phyloP scores from a whole-genome alignment of 2,888 invertebrate species.

The Tipula confusa region DNA sequence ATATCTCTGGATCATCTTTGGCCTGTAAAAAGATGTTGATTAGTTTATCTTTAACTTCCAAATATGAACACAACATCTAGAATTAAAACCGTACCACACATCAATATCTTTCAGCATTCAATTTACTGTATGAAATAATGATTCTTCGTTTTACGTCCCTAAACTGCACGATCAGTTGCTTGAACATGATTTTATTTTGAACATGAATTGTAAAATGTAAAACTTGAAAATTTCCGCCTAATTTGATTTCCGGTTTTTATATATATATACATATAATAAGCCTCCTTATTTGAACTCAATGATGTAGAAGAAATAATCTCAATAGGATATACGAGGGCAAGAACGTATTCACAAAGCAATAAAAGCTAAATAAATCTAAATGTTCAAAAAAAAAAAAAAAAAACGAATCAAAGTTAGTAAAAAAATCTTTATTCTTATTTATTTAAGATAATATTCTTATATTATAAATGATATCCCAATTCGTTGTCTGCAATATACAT shows the following conservation, averaged over 20 bases:
- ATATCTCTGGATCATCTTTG: too few relatives aligned
- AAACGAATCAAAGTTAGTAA: constrained; percentile 12
- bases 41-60: too few relatives aligned
- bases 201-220: too few relatives aligned
- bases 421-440: not conserved
- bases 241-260: constrained; percentile 3
- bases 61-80: too few relatives aligned
- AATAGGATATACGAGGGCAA: not conserved
- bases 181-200: too few relatives aligned
- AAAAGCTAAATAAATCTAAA: constrained; percentile 25
- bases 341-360: not conserved
- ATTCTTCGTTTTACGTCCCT: too few relatives aligned
- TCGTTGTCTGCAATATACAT: not conserved
- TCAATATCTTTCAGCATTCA: too few relatives aligned
- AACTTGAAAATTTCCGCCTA: not conserved
- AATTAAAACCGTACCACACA: too few relatives aligned
- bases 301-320: constrained; percentile 20
- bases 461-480: not conserved
- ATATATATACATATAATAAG: not conserved
- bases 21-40: too few relatives aligned
- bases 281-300: not conserved
- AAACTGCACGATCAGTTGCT: too few relatives aligned
- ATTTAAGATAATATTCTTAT: constrained; percentile 17
- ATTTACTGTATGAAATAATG: too few relatives aligned
- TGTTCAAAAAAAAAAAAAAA: too few relatives aligned